These are phyloP conservation scores for Orgyia antiqua DNA, from an alignment of 2,888 invertebrate genomes.

Conservation along the genomic window DNA sequence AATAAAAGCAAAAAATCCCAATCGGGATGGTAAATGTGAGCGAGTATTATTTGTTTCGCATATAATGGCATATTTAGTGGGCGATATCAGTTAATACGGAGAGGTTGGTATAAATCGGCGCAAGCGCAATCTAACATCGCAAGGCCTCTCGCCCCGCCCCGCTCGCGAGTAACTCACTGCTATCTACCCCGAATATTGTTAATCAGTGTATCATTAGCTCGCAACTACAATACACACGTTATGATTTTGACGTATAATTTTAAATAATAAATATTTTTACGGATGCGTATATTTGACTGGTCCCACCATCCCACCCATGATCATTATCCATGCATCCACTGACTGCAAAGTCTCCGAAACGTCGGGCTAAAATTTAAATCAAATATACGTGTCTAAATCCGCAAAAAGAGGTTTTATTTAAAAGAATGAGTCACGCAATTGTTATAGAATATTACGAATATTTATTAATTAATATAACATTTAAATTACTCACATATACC, in stretches of 20 bases:
- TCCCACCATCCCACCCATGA: too few relatives aligned
- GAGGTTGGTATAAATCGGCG: constrained; percentile 70
- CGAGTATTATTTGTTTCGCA: constrained; percentile 71
- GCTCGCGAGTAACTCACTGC: constrained; percentile 66
- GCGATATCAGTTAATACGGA: constrained; percentile 73
- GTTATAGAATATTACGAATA: too few relatives aligned
- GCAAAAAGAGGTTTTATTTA: too few relatives aligned
- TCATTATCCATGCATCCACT: too few relatives aligned
- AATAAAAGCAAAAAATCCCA: constrained; percentile 44
- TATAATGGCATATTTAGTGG: constrained; percentile 76
- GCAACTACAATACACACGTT: constrained; percentile 41
- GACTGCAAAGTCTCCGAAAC: too few relatives aligned
- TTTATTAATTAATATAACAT: too few relatives aligned
- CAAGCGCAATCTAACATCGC: constrained; percentile 69
- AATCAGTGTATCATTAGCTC: constrained; percentile 76
- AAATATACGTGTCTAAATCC: too few relatives aligned
- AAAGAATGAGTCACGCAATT: too few relatives aligned
- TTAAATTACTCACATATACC: too few relatives aligned
- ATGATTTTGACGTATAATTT: constrained; percentile 12
- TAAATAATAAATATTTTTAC: constrained; percentile 1
- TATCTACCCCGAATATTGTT: constrained; percentile 77
- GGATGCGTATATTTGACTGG: too few relatives aligned
- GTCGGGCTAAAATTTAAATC: too few relatives aligned
- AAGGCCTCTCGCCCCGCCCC: constrained; percentile 48
- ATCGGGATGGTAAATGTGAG: constrained; percentile 40